Evolutionary conservation across 2,797 vertebrate genomes (phyloP).

Genomic region (Dermochelys coriacea): DNA sequence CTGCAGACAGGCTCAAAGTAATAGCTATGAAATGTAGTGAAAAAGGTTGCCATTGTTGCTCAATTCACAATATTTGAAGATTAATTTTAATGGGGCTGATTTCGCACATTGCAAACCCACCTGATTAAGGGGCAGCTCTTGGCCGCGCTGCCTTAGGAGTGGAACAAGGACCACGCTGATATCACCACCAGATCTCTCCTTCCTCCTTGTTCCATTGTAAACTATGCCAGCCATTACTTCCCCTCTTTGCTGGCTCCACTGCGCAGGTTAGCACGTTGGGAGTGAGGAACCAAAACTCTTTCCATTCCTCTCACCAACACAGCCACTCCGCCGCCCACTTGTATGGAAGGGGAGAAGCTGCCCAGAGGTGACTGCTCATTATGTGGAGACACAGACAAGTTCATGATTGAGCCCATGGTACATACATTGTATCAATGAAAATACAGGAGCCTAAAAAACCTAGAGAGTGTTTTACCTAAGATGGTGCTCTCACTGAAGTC

Average conservation of each 20-base stretch:
- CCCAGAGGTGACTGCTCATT: neutral
- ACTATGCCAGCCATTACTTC: neutral
- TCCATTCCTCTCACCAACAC: neutral
- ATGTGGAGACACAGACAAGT: neutral
- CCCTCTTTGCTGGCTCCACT: neutral
- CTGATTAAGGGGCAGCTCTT: neutral
- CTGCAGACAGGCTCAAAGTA: constrained; percentile 18
- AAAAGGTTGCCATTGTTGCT: neutral
- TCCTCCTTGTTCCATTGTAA: neutral
- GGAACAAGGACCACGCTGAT: neutral
- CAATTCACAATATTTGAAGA: neutral
- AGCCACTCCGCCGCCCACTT: neutral
- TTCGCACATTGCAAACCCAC: neutral
- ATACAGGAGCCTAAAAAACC: neutral
- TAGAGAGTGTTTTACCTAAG: neutral
- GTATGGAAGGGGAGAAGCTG: neutral
- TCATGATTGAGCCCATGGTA: neutral
- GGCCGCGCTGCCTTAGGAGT: neutral
- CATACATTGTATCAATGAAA: fast-evolving
- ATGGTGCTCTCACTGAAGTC: neutral
- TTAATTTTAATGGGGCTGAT: neutral
- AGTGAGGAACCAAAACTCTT: neutral
- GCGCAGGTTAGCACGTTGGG: neutral
- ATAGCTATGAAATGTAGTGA: neutral
- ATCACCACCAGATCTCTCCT: neutral